Evolutionary conservation across 2,888 invertebrate genomes (phyloP).

Genomic region (Phaedon cochleariae): DNA sequence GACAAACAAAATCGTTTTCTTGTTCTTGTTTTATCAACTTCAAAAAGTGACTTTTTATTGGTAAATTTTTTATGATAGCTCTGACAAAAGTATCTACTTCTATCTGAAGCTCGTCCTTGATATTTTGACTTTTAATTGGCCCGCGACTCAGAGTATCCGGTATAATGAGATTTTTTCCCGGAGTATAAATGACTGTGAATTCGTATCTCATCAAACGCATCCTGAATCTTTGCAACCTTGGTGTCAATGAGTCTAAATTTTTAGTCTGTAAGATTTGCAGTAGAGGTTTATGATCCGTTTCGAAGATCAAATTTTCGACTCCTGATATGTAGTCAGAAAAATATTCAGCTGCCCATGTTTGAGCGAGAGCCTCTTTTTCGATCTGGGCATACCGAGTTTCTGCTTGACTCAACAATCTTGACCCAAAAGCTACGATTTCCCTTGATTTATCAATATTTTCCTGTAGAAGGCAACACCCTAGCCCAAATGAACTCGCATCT

Average conservation of each 20-base stretch:
- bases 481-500: conserved; percentile 43
- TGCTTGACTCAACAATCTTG: conserved; percentile 47
- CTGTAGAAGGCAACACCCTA: conserved; percentile 43
- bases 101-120: neutral
- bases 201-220: conserved; percentile 35
- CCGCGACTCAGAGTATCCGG: conserved; percentile 10
- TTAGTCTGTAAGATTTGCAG: conserved; percentile 49
- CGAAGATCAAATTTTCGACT: conserved; percentile 39
- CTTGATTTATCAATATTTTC: conserved; percentile 33
- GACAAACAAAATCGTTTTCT: neutral
- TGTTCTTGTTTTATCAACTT: conserved; percentile 3
- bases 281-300: conserved; percentile 34
- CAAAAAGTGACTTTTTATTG: conserved; percentile 13
- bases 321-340: conserved; percentile 28
- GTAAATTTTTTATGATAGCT: neutral
- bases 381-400: conserved; percentile 56
- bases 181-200: conserved; percentile 19
- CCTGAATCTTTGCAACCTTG: conserved; percentile 36
- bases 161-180: conserved; percentile 22
- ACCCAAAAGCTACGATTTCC: conserved; percentile 53
- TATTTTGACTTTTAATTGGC: neutral
- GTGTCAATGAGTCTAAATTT: conserved; percentile 47
- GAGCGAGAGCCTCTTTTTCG: conserved; percentile 56
- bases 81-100: neutral
- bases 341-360: conserved; percentile 51